phyloP scores from a whole-genome alignment of 2,113 vertebrate genomes.

The Cichladusa arquata region DNA sequence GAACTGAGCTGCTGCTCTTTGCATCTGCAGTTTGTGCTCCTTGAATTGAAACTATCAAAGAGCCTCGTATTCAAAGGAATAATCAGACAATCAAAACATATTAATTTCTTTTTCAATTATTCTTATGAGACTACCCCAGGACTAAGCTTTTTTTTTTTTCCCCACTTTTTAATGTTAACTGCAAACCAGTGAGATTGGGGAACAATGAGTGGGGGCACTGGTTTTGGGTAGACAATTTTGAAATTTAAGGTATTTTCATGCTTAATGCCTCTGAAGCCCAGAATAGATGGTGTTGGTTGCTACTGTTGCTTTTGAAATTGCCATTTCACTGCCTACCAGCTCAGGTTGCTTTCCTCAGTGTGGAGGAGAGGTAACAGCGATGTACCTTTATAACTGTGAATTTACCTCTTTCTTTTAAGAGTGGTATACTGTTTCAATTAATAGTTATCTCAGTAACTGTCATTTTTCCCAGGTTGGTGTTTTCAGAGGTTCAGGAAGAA shows the following conservation, averaged over 20 bases:
- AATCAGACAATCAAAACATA: not conserved
- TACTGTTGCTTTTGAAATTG: not conserved
- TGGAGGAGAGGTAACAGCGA: not conserved
- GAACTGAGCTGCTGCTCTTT: not conserved
- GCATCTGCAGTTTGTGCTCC: not conserved
- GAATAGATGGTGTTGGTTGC: not conserved
- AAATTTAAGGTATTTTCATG: not conserved
- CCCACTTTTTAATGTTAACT: not conserved
- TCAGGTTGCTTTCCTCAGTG: not conserved
- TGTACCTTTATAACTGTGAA: not conserved
- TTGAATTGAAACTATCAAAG: not conserved
- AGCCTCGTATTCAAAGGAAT: not conserved
- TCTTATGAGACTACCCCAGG: not conserved
- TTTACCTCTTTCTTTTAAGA: not conserved
- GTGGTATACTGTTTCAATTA: not conserved
- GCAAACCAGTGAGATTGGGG: not conserved
- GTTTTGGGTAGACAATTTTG: not conserved
- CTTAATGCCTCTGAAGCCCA: not conserved
- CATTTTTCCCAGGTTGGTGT: not conserved
- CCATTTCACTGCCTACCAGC: not conserved
- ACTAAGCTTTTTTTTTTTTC: not conserved
- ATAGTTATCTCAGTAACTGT: not conserved
- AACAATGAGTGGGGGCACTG: not conserved
- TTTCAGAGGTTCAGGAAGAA: not conserved
- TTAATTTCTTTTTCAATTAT: not conserved